Percentiles rank a stretch among this genome's conserved stretches.
phyloP scores from a whole-genome alignment of 2,113 vertebrate genomes.

The Campylomormyrus numenius region DNA sequence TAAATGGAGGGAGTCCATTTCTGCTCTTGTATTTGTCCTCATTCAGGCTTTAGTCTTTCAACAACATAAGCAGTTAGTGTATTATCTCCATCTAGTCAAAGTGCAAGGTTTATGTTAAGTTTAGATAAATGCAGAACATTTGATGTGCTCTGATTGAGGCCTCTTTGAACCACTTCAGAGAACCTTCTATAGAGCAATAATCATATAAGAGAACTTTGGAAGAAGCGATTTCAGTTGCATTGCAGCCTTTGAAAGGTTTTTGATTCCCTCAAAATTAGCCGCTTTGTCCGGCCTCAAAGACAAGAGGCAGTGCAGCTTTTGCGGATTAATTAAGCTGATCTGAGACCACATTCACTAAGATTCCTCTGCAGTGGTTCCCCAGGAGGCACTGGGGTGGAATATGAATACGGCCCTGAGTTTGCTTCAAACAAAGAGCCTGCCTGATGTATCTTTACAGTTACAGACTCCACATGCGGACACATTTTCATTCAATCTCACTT shows the following conservation, averaged over 20 bases:
- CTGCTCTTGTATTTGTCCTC: background rate
- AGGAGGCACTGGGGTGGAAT: background rate
- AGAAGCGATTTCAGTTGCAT: background rate
- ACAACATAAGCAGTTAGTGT: background rate
- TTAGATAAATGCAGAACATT: background rate
- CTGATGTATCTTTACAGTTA: background rate
- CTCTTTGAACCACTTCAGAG: background rate
- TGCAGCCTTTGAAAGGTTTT: background rate
- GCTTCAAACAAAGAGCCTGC: background rate
- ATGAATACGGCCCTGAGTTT: background rate
- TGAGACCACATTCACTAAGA: background rate
- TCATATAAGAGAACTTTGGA: background rate
- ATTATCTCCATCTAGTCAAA: background rate
- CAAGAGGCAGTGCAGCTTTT: background rate
- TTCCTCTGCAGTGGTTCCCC: background rate
- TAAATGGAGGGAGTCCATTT: background rate
- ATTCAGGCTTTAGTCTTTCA: background rate
- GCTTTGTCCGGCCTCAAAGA: background rate
- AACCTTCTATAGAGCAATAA: background rate
- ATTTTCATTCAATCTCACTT: background rate
- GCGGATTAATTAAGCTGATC: background rate
- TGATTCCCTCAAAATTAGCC: background rate
- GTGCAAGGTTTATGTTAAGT: background rate
- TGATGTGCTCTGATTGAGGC: background rate
- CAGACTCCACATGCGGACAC: background rate